Evolutionary conservation across 2,888 invertebrate species (phyloP).

Genomic region (Drosophila barbarae): DNA sequence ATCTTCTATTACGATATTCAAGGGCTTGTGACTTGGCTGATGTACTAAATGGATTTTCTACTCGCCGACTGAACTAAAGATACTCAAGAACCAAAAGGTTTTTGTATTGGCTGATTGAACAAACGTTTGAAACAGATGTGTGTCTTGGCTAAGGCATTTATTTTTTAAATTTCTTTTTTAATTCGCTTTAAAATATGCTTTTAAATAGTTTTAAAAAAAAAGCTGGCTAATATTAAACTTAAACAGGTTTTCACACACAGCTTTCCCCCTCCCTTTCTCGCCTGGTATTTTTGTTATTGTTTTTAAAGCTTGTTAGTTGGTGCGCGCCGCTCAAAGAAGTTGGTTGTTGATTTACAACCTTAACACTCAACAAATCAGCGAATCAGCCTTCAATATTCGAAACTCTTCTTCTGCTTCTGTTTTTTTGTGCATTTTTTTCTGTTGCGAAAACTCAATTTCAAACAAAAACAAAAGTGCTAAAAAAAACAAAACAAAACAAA

Average conservation of each 20-base stretch:
- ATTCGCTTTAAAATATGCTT: slow-evolving; percentile 3
- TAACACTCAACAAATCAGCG: slow-evolving; percentile 12
- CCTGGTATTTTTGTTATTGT: slow-evolving; percentile 37
- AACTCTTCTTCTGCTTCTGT: not conserved
- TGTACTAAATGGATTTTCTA: not conserved
- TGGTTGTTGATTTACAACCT: slow-evolving; percentile 54
- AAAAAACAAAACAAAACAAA: not conserved
- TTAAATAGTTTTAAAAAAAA: not conserved
- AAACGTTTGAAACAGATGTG: too few relatives aligned
- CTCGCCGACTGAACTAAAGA: not conserved
- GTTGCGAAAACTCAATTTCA: not conserved
- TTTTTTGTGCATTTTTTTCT: slow-evolving; percentile 18
- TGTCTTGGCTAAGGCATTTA: too few relatives aligned
- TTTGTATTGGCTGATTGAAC: not conserved
- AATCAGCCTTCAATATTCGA: not conserved
- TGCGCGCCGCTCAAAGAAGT: slow-evolving; percentile 61
- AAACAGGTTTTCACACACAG: slow-evolving; percentile 27
- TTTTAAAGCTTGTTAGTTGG: slow-evolving; percentile 57
- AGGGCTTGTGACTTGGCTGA: not conserved
- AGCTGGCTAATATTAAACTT: slow-evolving; percentile 3
- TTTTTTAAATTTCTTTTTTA: not conserved
- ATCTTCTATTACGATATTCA: not conserved
- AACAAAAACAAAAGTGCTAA: slow-evolving; percentile 8
- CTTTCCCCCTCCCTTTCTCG: slow-evolving; percentile 36
- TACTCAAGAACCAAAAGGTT: not conserved